A percentile compares a stretch with the other conserved stretches of the same genome.
phyloP scores from a whole-genome alignment of 2,113 vertebrate species.

The Manacus vitellinus region DNA sequence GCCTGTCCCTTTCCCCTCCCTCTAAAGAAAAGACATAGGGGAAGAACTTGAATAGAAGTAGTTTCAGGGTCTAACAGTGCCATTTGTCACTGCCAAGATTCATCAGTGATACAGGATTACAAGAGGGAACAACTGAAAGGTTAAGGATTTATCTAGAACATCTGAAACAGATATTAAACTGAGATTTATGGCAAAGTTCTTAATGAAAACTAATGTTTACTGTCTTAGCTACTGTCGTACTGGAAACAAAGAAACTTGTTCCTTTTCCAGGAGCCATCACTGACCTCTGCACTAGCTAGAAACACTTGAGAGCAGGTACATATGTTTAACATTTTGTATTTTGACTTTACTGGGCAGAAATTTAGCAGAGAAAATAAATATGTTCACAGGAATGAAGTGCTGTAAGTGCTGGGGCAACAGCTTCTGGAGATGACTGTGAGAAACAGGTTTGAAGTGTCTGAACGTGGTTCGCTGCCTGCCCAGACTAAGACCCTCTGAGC shows the following conservation, averaged over 20 bases:
- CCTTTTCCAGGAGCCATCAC: background rate
- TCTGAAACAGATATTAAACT: slow-evolving; percentile 42
- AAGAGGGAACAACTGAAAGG: slow-evolving; percentile 32
- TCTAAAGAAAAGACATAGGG: background rate
- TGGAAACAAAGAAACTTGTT: background rate
- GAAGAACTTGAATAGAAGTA: background rate
- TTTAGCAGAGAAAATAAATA: background rate
- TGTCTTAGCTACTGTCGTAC: background rate
- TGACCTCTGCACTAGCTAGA: background rate
- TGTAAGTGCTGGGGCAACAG: background rate
- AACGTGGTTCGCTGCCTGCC: background rate
- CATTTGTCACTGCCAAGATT: slow-evolving; percentile 57
- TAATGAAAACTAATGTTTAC: slow-evolving; percentile 37
- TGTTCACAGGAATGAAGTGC: background rate
- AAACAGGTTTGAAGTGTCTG: background rate
- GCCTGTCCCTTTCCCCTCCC: background rate
- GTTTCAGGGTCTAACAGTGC: background rate
- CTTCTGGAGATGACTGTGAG: background rate
- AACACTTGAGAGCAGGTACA: background rate
- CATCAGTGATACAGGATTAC: slow-evolving; percentile 22
- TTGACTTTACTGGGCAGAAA: background rate
- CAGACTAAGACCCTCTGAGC: background rate
- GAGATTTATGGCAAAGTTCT: slow-evolving; percentile 34
- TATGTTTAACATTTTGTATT: background rate
- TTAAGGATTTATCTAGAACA: slow-evolving; percentile 60